These are phyloP conservation scores for Chamaea fasciata DNA, from an alignment of 2,113 vertebrate species.

Conservation along the genomic window DNA sequence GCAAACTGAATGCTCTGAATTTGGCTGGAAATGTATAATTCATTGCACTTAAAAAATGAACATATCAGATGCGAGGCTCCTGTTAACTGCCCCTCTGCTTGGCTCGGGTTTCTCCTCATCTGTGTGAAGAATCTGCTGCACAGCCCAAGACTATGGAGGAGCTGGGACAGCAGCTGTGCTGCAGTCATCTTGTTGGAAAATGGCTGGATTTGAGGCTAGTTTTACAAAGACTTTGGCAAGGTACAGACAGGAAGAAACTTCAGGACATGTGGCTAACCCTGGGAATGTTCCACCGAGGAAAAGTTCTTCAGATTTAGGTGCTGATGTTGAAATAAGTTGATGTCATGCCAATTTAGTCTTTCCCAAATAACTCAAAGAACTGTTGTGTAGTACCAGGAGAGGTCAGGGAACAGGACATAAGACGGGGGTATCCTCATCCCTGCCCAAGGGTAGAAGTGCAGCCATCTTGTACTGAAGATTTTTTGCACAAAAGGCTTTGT, in stretches of 20 bases:
- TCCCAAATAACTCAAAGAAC: not conserved
- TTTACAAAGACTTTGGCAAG: not conserved
- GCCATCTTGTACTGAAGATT: not conserved
- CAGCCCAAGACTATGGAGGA: accelerated
- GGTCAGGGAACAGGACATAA: not conserved
- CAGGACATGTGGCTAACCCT: not conserved
- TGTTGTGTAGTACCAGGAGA: not conserved
- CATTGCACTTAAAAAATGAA: not conserved
- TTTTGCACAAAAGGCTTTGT: not conserved
- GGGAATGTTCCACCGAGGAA: not conserved
- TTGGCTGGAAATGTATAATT: not conserved
- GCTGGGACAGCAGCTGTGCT: not conserved
- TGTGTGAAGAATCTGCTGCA: not conserved
- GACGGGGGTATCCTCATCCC: not conserved
- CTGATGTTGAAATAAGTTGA: not conserved
- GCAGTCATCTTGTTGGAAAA: not conserved
- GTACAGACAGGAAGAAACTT: not conserved
- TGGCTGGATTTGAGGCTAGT: not conserved
- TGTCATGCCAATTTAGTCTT: not conserved
- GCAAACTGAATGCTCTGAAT: not conserved
- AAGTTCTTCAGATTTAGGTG: not conserved
- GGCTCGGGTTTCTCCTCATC: not conserved
- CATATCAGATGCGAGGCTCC: not conserved
- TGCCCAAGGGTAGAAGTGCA: not conserved
- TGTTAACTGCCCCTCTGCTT: not conserved